Base-by-base conservation (phyloP, 2,113 vertebrate genomes). In the Eptesicus fuscus region DNA sequence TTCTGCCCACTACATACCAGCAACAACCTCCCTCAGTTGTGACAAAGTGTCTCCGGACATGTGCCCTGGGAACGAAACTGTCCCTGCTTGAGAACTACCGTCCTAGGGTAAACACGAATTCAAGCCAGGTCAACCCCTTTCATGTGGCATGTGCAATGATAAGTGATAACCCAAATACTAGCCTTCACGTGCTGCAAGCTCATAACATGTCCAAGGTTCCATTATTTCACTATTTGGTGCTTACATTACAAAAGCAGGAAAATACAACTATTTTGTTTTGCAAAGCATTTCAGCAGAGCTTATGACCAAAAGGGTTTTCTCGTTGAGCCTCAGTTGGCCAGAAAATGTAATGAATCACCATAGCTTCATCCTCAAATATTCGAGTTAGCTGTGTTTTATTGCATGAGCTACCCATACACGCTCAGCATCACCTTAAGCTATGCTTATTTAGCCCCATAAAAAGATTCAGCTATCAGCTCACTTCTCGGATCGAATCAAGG, bases 231-330 rank as follows among this genome's bases (percentile, higher is more conserved):
- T 25, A 22, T 37, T 42, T 44, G 44, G 77, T 8, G 30, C 76
- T 69, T 28, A 63, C 7, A 18, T 69, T 23, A 63, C 8, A 28
- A 94, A 84, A 82, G 67, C 63, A 93, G 63, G 42, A 65, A 65
- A 65, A 74, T 0, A 7, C 0, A 84, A 84, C 40, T 3, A 14
- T 25, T 77, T 37, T 67, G 20, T 61, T 83, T 85, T 82, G 63
- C 51, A 91, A 92, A 93, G 63, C 32, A 28, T 83, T 90, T 84
- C 88, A 65, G 63, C 42, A n/a, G 78, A 70, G 3, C 73, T 80
- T 53, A 56, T 13, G 51, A 73, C 89, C 79, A 32, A 80, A 91
- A 83, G 42, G 53, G 74, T 91, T 83, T 92, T 90, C 82, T n/a
- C 76, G 61, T 44, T 37, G 89, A 82, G 40, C 56, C 69, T 95